Conservation (phyloP, 2,797 vertebrate species). For the Chiroxiphia lanceolata region DNA sequence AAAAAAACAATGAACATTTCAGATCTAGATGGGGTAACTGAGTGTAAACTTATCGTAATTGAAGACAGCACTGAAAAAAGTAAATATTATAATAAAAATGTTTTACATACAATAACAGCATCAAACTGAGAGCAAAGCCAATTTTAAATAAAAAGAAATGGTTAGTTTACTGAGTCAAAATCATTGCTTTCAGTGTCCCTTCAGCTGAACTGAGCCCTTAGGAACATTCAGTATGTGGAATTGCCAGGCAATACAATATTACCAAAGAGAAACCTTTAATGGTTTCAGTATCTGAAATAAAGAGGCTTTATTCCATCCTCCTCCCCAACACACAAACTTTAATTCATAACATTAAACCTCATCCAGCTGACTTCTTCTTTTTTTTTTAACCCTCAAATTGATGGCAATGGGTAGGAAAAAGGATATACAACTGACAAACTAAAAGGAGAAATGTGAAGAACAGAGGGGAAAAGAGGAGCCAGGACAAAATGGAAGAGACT, state of each 20-base stretch:
- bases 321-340: not conserved
- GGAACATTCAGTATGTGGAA: not conserved
- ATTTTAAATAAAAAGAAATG: slow-evolving; percentile 47
- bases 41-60: slow-evolving; percentile 40
- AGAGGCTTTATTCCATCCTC: not conserved
- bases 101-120: slow-evolving; percentile 34
- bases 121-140: slow-evolving; percentile 32
- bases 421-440: not conserved
- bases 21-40: not conserved
- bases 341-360: slow-evolving; percentile 12
- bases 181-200: not conserved
- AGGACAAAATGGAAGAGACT: not conserved
- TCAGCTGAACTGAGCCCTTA: slow-evolving; percentile 1
- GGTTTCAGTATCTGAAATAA: not conserved
- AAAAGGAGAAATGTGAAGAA: not conserved
- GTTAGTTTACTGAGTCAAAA: slow-evolving; percentile 25
- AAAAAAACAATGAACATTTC: slow-evolving; percentile 3
- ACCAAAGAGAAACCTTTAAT: not conserved
- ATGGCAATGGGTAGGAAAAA: not conserved
- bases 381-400: not conserved
- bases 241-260: not conserved
- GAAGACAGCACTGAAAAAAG: slow-evolving; percentile 23
- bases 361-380: not conserved
- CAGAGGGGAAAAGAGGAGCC: not conserved
- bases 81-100: slow-evolving; percentile 1